These are phyloP conservation scores for Eueides isabella DNA, from an alignment of 1,140 invertebrate species.

Conservation along the genomic window DNA sequence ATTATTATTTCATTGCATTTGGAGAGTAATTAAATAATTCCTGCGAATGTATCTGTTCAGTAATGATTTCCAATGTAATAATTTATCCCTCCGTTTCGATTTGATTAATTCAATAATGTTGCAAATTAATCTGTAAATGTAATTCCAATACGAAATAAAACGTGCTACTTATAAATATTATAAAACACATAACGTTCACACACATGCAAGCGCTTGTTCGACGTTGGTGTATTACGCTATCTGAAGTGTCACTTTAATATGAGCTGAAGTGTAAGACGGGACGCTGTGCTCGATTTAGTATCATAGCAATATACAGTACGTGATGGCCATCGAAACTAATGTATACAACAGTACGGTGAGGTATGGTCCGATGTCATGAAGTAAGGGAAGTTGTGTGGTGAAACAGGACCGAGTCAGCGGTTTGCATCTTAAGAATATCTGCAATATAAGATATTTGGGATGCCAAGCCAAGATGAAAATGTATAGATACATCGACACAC, in stretches of 20 bases:
- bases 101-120: neutral
- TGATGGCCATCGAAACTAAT: conserved; percentile 72
- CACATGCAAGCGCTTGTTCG: conserved; percentile 58
- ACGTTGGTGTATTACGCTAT: conserved; percentile 33
- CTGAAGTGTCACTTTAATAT: conserved; percentile 40
- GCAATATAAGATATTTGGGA: conserved; percentile 76
- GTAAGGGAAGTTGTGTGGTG: conserved; percentile 58
- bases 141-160: neutral
- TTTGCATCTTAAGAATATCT: conserved; percentile 68
- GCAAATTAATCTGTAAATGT: neutral
- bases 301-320: conserved; percentile 41
- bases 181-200: conserved; percentile 62
- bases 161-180: conserved; percentile 23
- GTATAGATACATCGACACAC: conserved; percentile 72
- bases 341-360: conserved; percentile 59
- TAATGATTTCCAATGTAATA: neutral
- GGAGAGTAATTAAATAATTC: neutral
- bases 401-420: conserved; percentile 50
- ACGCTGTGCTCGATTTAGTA: conserved; percentile 48
- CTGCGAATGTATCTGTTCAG: neutral
- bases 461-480: conserved; percentile 75
- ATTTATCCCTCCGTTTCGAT: neutral
- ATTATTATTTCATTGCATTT: neutral
- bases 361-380: conserved; percentile 68
- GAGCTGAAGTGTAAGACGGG: conserved; percentile 48